phyloP scores from a whole-genome alignment of 2,113 vertebrate genomes.

The Aix galericulata region DNA sequence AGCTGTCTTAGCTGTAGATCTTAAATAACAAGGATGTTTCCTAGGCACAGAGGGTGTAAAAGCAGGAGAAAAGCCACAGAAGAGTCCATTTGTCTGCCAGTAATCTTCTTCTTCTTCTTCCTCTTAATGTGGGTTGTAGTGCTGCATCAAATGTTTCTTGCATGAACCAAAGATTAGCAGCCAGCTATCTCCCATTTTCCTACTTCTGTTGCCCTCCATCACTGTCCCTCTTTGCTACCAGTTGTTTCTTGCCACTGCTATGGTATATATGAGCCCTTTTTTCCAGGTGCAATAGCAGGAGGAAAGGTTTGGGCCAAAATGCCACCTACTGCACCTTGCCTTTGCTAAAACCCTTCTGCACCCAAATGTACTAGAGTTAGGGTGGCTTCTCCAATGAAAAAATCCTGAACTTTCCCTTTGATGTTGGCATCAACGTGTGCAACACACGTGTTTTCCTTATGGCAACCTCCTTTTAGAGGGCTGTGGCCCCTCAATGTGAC shows the following conservation, averaged over 20 bases:
- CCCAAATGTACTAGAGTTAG: background rate
- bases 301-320: background rate
- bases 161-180: background rate
- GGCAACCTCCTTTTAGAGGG: background rate
- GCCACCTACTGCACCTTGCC: background rate
- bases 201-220: background rate
- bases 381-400: background rate
- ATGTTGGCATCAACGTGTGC: background rate
- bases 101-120: background rate
- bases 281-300: background rate
- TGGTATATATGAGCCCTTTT: background rate
- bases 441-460: background rate
- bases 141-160: fast-evolving
- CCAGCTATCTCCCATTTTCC: background rate
- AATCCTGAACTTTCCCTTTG: background rate
- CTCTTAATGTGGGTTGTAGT: background rate
- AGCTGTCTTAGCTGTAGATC: background rate
- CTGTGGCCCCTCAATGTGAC: fast-evolving
- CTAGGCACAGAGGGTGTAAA: background rate
- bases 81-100: background rate
- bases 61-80: background rate
- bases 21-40: background rate
- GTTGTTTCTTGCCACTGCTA: background rate
- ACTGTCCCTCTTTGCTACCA: background rate
- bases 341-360: background rate